These are phyloP conservation scores for Anabas testudineus DNA, from an alignment of 2,797 vertebrate species.

Conservation along the genomic window DNA sequence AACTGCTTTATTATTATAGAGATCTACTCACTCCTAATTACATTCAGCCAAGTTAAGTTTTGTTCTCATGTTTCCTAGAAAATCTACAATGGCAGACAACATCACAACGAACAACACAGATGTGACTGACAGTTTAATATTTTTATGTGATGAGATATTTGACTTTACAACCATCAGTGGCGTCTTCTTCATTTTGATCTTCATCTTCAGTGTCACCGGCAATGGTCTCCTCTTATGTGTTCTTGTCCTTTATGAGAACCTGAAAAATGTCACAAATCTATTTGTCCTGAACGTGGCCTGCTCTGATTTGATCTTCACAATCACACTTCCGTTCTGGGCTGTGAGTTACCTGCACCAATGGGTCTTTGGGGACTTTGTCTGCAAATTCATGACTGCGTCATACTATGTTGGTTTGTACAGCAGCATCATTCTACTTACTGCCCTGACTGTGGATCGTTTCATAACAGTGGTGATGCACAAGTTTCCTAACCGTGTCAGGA, in stretches of 20 bases:
- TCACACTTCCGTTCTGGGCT: conserved; percentile 79
- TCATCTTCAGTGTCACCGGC: conserved; percentile 69
- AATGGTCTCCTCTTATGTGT: conserved; percentile 72
- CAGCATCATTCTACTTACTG: conserved; percentile 78
- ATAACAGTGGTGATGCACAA: conserved; percentile 70
- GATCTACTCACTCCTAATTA: too few relatives aligned
- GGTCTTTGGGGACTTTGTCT: conserved; percentile 75
- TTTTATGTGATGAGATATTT: rapidly evolving
- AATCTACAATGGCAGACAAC: conserved; percentile 13
- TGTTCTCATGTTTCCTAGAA: conserved; percentile 27
- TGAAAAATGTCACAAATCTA: conserved; percentile 74
- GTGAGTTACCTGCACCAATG: conserved; percentile 61
- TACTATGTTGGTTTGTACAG: conserved; percentile 74
- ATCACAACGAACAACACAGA: rapidly evolving
- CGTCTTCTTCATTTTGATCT: conserved; percentile 59
- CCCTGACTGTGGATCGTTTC: conserved; percentile 81
- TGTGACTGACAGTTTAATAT: rapidly evolving
- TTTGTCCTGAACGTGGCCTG: conserved; percentile 77
- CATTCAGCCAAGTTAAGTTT: too few relatives aligned
- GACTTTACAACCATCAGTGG: conserved; percentile 21
- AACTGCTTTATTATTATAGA: too few relatives aligned
- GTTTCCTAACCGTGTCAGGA: conserved; percentile 28
- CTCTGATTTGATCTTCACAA: conserved; percentile 79
- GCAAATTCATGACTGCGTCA: conserved; percentile 63
- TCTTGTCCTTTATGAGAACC: conserved; percentile 59